These are phyloP conservation scores for Phrixothrix hirtus DNA, from an alignment of 2,888 invertebrate species.

Conservation along the genomic window DNA sequence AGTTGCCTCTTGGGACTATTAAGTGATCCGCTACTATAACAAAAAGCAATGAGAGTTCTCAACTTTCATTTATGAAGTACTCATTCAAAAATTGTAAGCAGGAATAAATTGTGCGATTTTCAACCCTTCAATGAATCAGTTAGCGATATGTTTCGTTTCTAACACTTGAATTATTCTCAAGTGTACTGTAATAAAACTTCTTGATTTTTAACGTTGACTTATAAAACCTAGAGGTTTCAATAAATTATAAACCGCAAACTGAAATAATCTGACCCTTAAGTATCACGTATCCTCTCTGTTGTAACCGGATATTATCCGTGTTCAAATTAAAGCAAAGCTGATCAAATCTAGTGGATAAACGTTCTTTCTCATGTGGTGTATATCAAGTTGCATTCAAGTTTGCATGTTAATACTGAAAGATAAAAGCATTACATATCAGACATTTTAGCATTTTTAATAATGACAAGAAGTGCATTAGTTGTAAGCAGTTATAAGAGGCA, in stretches of 20 bases:
- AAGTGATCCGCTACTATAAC: slow-evolving; percentile 16
- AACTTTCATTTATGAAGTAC: slow-evolving; percentile 9
- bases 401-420: too few species aligned
- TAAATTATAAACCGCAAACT: slow-evolving; percentile 9
- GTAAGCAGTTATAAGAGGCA: too few species aligned
- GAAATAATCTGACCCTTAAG: slow-evolving; percentile 10
- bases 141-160: slow-evolving; percentile 24
- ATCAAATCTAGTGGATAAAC: slow-evolving; percentile 55
- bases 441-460: too few species aligned
- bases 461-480: too few species aligned
- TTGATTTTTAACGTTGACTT: too few species aligned
- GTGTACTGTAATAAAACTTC: slow-evolving; percentile 16
- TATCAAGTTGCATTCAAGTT: slow-evolving; percentile 22
- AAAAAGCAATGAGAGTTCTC: slow-evolving; percentile 13
- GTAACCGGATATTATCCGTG: slow-evolving; percentile 37
- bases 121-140: slow-evolving; percentile 4
- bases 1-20: slow-evolving; percentile 15
- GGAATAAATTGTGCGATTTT: slow-evolving; percentile 10
- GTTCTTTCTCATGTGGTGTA: slow-evolving; percentile 30
- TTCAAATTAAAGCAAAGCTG: slow-evolving; percentile 55
- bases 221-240: slow-evolving; percentile 1
- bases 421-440: too few species aligned
- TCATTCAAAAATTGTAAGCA: slow-evolving; percentile 7
- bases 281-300: slow-evolving; percentile 17
- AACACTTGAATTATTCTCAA: too few species aligned